phyloP scores from a whole-genome alignment of 2,888 invertebrate species.

The Proisotoma minuta region DNA sequence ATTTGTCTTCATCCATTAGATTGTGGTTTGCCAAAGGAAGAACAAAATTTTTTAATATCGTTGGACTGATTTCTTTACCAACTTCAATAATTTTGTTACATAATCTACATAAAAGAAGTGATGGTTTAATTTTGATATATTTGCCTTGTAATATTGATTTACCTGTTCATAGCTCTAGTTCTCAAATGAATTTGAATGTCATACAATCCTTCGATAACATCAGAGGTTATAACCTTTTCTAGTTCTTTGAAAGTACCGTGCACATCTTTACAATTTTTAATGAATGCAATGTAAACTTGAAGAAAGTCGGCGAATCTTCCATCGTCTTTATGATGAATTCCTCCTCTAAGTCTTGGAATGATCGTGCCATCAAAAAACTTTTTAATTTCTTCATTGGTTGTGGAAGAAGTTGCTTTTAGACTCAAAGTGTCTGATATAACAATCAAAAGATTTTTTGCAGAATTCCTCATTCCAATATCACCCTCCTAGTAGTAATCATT shows the following conservation, averaged over 20 bases:
- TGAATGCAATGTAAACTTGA: conserved; percentile 24
- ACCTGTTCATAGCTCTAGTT: conserved; percentile 38
- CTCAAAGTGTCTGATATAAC: conserved; percentile 20
- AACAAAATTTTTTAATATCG: conserved; percentile 28
- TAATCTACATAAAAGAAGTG: conserved; percentile 23
- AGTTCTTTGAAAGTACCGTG: conserved; percentile 38
- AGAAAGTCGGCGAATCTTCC: conserved; percentile 31
- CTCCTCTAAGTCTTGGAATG: conserved; percentile 26
- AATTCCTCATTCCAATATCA: conserved; percentile 33
- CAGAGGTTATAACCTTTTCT: conserved; percentile 19
- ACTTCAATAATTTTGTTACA: conserved; percentile 22
- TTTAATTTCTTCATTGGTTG: conserved; percentile 11
- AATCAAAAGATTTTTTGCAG: conserved; percentile 23
- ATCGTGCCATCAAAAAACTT: conserved; percentile 25
- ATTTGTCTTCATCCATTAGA: conserved; percentile 30
- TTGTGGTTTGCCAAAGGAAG: conserved; percentile 33
- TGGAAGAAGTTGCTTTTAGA: not conserved
- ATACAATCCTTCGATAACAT: conserved; percentile 26
- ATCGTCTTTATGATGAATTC: conserved; percentile 30
- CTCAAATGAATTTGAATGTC: conserved; percentile 37
- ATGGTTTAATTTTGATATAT: too few relatives aligned
- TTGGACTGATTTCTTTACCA: conserved; percentile 21
- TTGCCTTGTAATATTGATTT: not conserved
- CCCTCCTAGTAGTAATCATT: conserved; percentile 24
- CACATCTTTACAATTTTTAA: conserved; percentile 12